A percentile compares a stretch with the other conserved stretches of the same genome.
phyloP scores from a whole-genome alignment of 2,113 vertebrate genomes.

The Sebastes fasciatus region DNA sequence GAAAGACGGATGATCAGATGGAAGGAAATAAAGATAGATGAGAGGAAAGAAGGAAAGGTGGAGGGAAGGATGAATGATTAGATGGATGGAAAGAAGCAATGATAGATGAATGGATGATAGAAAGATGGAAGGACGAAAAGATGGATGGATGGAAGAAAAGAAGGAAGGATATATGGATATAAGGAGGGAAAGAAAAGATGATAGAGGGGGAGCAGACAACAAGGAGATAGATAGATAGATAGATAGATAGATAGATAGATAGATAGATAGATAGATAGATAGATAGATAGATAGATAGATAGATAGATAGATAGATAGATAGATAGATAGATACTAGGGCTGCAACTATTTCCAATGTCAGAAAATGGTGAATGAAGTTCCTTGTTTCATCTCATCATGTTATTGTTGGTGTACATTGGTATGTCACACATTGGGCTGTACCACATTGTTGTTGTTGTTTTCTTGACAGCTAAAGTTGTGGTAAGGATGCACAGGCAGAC shows the following conservation, averaged over 20 bases:
- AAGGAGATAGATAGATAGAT: neutral
- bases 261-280: too few relatives aligned
- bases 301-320: too few relatives aligned
- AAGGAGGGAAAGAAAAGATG: neutral
- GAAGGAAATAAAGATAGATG: neutral
- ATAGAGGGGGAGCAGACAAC: neutral
- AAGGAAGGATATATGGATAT: neutral
- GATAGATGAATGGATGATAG: neutral
- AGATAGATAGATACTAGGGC: too few relatives aligned
- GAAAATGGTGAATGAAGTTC: too few relatives aligned
- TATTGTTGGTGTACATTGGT: slow-evolving; percentile 12
- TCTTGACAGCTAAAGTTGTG: slow-evolving; percentile 30
- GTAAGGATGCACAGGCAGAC: slow-evolving; percentile 50
- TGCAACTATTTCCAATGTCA: too few relatives aligned
- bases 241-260: neutral
- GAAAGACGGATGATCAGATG: neutral
- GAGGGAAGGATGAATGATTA: neutral
- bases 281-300: too few relatives aligned
- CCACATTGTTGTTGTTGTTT: neutral
- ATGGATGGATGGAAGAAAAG: too few relatives aligned
- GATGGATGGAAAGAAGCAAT: neutral
- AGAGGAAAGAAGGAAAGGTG: too few relatives aligned
- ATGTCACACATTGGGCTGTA: slow-evolving; percentile 1
- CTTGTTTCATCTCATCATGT: slow-evolving; percentile 21
- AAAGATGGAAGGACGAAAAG: neutral